phyloP scores from a whole-genome alignment of 2,888 invertebrate genomes.

The Trypoxylon attenuatum region DNA sequence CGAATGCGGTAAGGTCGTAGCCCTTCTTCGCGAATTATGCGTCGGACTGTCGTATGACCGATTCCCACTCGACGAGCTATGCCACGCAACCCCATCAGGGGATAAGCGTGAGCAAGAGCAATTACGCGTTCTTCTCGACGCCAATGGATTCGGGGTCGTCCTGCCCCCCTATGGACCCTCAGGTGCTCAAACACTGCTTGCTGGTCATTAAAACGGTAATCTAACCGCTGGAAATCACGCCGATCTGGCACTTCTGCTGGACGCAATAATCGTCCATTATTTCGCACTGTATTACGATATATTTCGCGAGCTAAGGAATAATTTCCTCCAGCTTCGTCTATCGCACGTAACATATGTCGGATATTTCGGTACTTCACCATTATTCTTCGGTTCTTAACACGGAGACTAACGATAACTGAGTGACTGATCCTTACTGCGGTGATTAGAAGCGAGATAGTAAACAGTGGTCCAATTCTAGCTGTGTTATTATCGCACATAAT shows the following conservation, averaged over 20 bases:
- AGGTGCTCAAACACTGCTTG: background rate
- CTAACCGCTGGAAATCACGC: background rate
- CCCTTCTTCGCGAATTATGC: conserved; percentile 12
- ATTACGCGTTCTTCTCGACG: conserved; percentile 9
- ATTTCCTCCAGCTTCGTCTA: background rate
- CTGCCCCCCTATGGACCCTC: background rate
- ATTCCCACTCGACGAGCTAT: conserved; percentile 4
- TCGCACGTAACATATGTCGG: background rate
- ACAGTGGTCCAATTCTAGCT: no score
- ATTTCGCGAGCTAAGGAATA: background rate
- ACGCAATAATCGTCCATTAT: background rate
- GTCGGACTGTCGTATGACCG: background rate
- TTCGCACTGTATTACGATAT: background rate
- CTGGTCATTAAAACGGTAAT: background rate
- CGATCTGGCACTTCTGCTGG: background rate
- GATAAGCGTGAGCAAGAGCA: conserved; percentile 2
- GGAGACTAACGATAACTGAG: no score
- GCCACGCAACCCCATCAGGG: conserved; percentile 6
- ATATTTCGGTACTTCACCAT: no score
- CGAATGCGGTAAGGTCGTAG: conserved; percentile 3
- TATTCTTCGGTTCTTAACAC: no score
- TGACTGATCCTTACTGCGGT: no score
- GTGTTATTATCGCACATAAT: no score
- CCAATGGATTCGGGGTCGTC: conserved; percentile 8
- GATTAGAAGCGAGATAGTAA: no score